Base-by-base conservation (phyloP, 1,140 invertebrate species). In the Pogonomyrmex barbatus region DNA sequence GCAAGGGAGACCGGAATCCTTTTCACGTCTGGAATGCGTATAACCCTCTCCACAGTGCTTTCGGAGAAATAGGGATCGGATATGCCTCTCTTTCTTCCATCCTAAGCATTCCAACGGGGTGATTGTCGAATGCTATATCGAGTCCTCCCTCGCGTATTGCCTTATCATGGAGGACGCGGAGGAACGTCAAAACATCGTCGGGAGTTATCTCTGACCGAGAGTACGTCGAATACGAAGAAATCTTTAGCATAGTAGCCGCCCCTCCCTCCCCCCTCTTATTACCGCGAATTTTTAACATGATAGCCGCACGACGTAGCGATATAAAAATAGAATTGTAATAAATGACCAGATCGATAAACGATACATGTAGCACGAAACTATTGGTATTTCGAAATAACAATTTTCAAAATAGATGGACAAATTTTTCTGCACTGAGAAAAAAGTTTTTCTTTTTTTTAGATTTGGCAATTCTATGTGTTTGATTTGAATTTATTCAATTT, bases 21-120 rank as follows among this genome's bases (percentile, higher is more conserved):
- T 85, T 65, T 87, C 85, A 79, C 56, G 86, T 54, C 65, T 24
- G 68, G 73, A 77, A 86, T 70, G 68, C 50, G 68, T 54, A 81
- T 65, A 70, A 70, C 65, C 36, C 65, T 56, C 45, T 63, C 50
- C 58, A 36, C 12, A 63, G 12, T 36, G 12, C 58, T 82, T 87
- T 87, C 87, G 87, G 62, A 76, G 79, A 88, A 88, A 87, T 88
- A 56, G 65, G 56, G 81, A 77, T 76, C 86, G 39, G 78, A 88
- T 86, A 82, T 24, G 24, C 24, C 24, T 24, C 24, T 24, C 24
- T 24, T 24, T 24, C 24, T 24, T 24, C 24, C 24, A 24, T 79
- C 14, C 75, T 63, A 71, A 42, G 62, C 78, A 83, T 88, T 88
- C 85, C 87, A 62, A 47, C 56, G 50, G 54, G 71, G 87, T 87